These are phyloP conservation scores for Nephrotoma guestfalica DNA, from an alignment of 2,888 invertebrate species.

Conservation along the genomic window DNA sequence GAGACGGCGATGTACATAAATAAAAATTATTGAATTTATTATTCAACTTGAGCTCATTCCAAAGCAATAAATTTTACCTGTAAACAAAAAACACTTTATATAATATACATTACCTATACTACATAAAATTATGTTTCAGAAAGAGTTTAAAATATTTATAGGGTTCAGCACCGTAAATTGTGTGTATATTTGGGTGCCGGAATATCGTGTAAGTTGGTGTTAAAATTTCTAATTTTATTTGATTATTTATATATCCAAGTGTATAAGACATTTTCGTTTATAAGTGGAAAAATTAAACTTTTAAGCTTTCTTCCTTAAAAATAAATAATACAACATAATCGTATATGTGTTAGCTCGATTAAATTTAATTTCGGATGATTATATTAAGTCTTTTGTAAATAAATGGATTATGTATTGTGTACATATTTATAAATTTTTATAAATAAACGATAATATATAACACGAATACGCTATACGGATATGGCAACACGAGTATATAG, in stretches of 20 bases:
- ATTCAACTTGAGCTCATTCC: neutral
- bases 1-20: neutral
- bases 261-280: neutral
- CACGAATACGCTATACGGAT: neutral
- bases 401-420: neutral
- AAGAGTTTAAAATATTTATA: neutral
- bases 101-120: no score
- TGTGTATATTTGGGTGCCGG: neutral
- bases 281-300: neutral
- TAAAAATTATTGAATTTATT: neutral
- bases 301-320: neutral
- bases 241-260: neutral
- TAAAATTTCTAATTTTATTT: neutral
- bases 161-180: neutral
- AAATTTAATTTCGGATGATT: neutral
- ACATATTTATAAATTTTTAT: neutral
- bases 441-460: neutral
- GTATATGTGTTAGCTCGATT: neutral
- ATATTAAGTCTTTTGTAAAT: neutral
- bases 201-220: neutral
- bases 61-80: neutral
- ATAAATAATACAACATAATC: neutral
- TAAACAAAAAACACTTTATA: neutral
- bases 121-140: neutral
- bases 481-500: neutral